Base-by-base conservation (phyloP, 2,888 invertebrate species). In the Synergus japonicus region DNA sequence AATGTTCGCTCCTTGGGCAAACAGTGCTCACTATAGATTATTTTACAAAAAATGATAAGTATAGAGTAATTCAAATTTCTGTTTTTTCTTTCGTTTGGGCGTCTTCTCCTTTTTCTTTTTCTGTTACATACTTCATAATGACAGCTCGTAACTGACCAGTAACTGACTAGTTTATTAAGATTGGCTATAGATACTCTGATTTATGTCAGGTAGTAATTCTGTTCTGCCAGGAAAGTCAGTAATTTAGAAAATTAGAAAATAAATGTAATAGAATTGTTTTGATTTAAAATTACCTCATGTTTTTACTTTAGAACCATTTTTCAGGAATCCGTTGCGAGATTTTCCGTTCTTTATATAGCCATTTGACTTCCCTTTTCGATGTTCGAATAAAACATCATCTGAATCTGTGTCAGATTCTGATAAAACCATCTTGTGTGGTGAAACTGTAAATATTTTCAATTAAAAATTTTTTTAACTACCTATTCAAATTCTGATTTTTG, bases 331-430 rank as follows among this genome's bases (percentile, higher is more conserved):
- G 84, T 94, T 94, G 85, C 94, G 93, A 82, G 93, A 85, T 85
- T 91, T 91, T 78, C 89, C 91, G 46, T 92, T 90, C 90, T 93
- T 94, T 79, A 92, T 89, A 82, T 90, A 93, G 22, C 95, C 95
- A 88, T 95, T 95, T 80, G 94, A 93, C 88, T 93, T 94, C 92
- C 93, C 86, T 93, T 93, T 94, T 79, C 95, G 94, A 12, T 95
- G 95, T 91, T 97, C 97, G 90, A 97, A 97, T 29, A 97, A 93
- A 10, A 97, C 96, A 92, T 97, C 97, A 60, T 92, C 92, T 0
- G 97, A 97, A 87, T 97, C 97, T 0, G 97, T 96, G 85, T 97
- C 97, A 0, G 96, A 95, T 88, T 97, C 97, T 0, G 96, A 95
- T 78, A 95, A 88, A 77, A 94, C 95, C 79, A 95, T 93, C 91